phyloP scores from a whole-genome alignment of 2,797 vertebrate species.

The Corythornis leucogaster region DNA sequence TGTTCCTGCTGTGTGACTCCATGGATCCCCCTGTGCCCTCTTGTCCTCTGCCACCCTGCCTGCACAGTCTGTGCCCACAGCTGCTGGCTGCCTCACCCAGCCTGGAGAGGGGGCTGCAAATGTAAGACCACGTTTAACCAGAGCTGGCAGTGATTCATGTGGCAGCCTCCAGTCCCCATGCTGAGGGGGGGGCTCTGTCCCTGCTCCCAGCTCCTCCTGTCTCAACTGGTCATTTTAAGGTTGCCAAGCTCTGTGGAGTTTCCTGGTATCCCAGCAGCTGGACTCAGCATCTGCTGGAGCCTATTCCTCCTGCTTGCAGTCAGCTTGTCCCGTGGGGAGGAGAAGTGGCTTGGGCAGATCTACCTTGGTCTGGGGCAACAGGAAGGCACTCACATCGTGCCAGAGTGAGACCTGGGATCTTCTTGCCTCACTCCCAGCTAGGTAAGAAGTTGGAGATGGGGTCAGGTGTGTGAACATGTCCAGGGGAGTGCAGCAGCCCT shows the following conservation, averaged over 20 bases:
- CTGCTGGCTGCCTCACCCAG: not conserved
- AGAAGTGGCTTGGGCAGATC: not conserved
- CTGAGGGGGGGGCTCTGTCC: not conserved
- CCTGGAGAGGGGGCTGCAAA: not conserved
- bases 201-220: not conserved
- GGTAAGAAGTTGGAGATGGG: not conserved
- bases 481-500: not conserved
- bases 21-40: not conserved
- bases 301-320: not conserved
- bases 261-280: not conserved
- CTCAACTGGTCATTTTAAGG: not conserved
- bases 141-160: not conserved
- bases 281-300: not conserved
- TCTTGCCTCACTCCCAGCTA: not conserved
- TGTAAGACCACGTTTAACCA: rapidly evolving
- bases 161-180: not conserved
- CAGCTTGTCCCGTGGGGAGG: not conserved
- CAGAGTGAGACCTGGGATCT: not conserved
- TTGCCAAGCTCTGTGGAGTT: not conserved
- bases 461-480: not conserved
- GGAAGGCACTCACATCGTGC: not conserved
- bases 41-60: not conserved
- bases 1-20: not conserved
- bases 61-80: not conserved
- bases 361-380: not conserved